These are phyloP conservation scores for Gadus macrocephalus DNA, from an alignment of 2,113 vertebrate species.

Conservation along the genomic window DNA sequence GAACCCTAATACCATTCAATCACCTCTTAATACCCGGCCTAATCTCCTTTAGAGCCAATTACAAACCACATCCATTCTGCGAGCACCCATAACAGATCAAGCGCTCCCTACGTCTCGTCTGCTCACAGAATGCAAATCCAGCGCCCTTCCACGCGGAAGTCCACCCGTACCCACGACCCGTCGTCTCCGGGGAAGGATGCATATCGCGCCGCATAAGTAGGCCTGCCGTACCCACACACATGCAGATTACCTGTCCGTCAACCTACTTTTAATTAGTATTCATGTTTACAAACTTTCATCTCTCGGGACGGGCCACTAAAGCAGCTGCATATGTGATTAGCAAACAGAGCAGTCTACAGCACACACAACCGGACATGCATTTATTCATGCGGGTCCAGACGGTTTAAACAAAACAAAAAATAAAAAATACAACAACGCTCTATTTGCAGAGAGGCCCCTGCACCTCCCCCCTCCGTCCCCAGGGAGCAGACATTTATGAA, in stretches of 20 bases:
- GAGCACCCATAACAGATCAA: constrained; percentile 62
- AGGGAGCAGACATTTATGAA: constrained; percentile 74
- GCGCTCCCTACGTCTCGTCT: constrained; percentile 39
- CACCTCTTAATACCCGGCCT: constrained; percentile 10
- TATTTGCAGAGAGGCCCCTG: constrained; percentile 33
- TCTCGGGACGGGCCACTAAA: constrained; percentile 56
- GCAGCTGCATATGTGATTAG: constrained; percentile 64
- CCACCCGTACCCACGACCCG: constrained; percentile 8
- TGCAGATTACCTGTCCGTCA: constrained; percentile 75
- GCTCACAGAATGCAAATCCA: constrained; percentile 66
- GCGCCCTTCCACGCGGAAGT: constrained; percentile 12
- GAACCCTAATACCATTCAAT: no score
- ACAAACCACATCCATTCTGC: constrained; percentile 54
- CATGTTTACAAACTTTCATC: constrained; percentile 78
- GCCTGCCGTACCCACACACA: constrained; percentile 50
- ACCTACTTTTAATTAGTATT: constrained; percentile 76
- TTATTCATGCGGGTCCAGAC: constrained; percentile 67
- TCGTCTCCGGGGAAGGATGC: constrained; percentile 32
- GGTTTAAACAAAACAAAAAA: constrained; percentile 33
- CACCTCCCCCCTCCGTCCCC: constrained; percentile 42
- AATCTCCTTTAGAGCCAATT: constrained; percentile 61
- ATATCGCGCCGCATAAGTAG: constrained; percentile 30
- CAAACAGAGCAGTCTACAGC: constrained; percentile 57
- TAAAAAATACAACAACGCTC: constrained; percentile 10
- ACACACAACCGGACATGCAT: constrained; percentile 63